Base-by-base conservation (phyloP, 2,113 vertebrate species). In the Corythornis vintsioides region DNA sequence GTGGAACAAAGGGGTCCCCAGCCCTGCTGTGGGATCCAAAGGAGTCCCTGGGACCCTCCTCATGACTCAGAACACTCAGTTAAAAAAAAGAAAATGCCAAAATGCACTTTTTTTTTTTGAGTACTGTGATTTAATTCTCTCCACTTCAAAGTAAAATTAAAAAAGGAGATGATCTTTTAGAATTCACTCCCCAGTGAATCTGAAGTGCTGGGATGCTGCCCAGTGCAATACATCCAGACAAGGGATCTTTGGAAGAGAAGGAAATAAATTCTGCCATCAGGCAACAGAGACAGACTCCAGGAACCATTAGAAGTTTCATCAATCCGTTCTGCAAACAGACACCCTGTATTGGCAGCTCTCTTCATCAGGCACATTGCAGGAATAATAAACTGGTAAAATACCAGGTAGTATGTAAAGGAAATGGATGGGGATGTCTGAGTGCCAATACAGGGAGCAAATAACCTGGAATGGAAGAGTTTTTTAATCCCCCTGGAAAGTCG, bases 341-440 rank as follows among this genome's bases (percentile, higher is more conserved):
- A 69, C 10, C 12, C 10, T 73, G 28, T 84, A 93, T 38, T 70
- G 83, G 45, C 90, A 82, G 45, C 55, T 92, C 70, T 92, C 74
- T 70, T 84, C 60, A 79, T 89, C 63, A 82, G 85, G 84, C 8
- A 85, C 81, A 70, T 87, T 87, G 82, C 71, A 56, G 74, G 91
- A 94, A 93, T 83, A 93, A 94, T 52, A 91, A 90, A 85, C 55
- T n/a, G 15, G 53, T 70, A 79, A 84, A 95, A 94, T 84, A 87
- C 19, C 38, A 79, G 57, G 22, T 10, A 87, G 43, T 63, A 92
- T 66, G 84, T 79, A 79, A 90, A 96, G 78, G 55, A 60, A 92
- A 90, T 92, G 66, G 86, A 92, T 89, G 33, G 61, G 70, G 77
- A 79, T 70, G 64, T 22, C 74, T 9, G 35, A 87, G 21, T 83